phyloP scores from a whole-genome alignment of 2,113 vertebrate genomes.

The Macroglossus sobrinus region DNA sequence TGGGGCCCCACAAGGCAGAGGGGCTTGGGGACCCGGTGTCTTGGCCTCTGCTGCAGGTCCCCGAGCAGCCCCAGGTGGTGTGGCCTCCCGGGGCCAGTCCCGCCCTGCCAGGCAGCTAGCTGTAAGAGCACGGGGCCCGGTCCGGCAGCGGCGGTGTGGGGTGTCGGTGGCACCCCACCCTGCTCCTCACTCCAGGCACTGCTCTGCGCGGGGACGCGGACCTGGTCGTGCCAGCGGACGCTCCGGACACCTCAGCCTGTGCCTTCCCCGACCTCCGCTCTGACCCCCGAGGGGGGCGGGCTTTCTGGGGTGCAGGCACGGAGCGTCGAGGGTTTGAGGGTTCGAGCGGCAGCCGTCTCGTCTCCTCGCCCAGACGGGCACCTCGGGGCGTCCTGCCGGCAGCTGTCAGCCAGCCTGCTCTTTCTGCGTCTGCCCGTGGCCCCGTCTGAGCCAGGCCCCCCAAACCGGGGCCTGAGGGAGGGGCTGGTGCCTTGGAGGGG shows the following conservation, averaged over 20 bases:
- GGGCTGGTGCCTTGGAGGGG: background rate
- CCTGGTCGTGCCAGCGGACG: rapidly evolving
- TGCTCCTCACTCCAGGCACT: rapidly evolving
- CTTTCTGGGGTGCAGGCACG: background rate
- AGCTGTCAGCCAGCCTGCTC: background rate
- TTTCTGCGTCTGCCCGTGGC: rapidly evolving
- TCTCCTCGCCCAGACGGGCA: background rate
- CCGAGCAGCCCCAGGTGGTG: background rate
- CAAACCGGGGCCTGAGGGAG: rapidly evolving
- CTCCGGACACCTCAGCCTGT: rapidly evolving
- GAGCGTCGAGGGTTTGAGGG: background rate
- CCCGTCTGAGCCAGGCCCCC: background rate
- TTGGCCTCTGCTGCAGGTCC: background rate
- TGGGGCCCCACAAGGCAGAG: background rate
- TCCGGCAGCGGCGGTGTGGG: rapidly evolving
- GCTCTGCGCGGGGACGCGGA: rapidly evolving
- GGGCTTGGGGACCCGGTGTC: too few species aligned
- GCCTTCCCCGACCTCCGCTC: background rate
- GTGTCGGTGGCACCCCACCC: rapidly evolving
- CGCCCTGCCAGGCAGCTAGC: rapidly evolving
- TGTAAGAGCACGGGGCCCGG: rapidly evolving
- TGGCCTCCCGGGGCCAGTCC: rapidly evolving
- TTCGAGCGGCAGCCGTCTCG: background rate
- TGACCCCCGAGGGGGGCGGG: background rate
- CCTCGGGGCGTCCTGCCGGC: background rate